These are phyloP conservation scores for Drosophila testacea DNA, from an alignment of 2,888 invertebrate species.

Conservation along the genomic window DNA sequence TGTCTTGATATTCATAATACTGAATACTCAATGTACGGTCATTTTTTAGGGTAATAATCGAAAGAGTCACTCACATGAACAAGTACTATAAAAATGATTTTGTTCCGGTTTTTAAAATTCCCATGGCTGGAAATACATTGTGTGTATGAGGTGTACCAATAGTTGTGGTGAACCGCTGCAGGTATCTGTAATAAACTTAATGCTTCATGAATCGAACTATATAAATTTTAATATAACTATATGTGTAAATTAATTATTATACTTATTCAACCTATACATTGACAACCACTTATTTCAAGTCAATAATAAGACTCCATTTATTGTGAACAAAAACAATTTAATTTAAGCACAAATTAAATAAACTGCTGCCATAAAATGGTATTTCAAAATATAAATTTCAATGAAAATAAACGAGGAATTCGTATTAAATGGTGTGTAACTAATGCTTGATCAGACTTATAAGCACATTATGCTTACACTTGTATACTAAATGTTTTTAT, in stretches of 20 bases:
- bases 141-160: too few species aligned
- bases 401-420: constrained; percentile 1
- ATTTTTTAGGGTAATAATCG: too few species aligned
- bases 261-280: background rate
- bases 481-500: background rate
- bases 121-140: too few species aligned
- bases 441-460: constrained; percentile 12
- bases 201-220: constrained; percentile 1
- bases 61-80: too few species aligned
- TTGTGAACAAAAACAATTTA: constrained; percentile 7
- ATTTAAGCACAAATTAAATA: constrained; percentile 17
- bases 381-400: constrained; percentile 16
- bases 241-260: constrained; percentile 32
- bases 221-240: background rate
- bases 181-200: too few species aligned
- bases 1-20: too few species aligned
- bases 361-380: constrained; percentile 38
- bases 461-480: constrained; percentile 5
- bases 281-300: background rate
- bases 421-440: constrained; percentile 2
- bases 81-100: too few species aligned
- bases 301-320: constrained; percentile 20
- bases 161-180: too few species aligned
- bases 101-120: too few species aligned
- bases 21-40: too few species aligned